Evolutionary conservation across 2,888 invertebrate genomes (phyloP).

Genomic region (Ditylenchus weischeri): DNA sequence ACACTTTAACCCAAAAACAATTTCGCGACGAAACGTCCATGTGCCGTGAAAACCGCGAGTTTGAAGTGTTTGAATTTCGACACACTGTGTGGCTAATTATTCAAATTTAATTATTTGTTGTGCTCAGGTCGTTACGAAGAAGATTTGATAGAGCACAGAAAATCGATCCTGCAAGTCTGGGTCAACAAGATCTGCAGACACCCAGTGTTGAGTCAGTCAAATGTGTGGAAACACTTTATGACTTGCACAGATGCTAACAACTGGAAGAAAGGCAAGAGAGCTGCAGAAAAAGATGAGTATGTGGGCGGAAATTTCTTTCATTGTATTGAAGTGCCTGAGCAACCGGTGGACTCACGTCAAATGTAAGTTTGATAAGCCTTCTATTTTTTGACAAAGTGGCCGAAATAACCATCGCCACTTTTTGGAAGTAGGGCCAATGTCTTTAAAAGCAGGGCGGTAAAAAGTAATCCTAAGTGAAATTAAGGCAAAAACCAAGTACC

Average conservation of each 20-base stretch:
- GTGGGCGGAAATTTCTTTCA: conserved; percentile 85
- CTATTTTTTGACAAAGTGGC: neutral
- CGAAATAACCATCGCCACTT: too few species aligned
- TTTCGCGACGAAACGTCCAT: too few species aligned
- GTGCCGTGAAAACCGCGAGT: too few species aligned
- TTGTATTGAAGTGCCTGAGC: conserved; percentile 79
- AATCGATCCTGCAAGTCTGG: conserved; percentile 89
- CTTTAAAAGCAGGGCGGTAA: too few species aligned
- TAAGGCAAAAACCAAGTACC: too few species aligned
- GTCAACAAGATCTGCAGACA: conserved; percentile 93
- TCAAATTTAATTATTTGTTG: neutral
- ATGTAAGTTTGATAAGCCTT: neutral
- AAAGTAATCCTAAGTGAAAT: too few species aligned
- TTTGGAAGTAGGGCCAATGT: too few species aligned
- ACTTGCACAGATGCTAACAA: conserved; percentile 93
- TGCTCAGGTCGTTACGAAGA: conserved; percentile 83
- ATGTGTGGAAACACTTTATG: conserved; percentile 93
- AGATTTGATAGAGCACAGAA: conserved; percentile 88
- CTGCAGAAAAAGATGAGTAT: conserved; percentile 87
- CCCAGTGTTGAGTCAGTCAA: conserved; percentile 80
- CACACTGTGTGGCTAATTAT: too few species aligned
- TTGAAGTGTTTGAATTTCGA: too few species aligned
- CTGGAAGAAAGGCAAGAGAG: conserved; percentile 93
- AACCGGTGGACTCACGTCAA: conserved; percentile 64
- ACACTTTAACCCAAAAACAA: too few species aligned